phyloP scores from a whole-genome alignment of 92 coral and sea anemone species.

The Heteractis magnifica region DNA sequence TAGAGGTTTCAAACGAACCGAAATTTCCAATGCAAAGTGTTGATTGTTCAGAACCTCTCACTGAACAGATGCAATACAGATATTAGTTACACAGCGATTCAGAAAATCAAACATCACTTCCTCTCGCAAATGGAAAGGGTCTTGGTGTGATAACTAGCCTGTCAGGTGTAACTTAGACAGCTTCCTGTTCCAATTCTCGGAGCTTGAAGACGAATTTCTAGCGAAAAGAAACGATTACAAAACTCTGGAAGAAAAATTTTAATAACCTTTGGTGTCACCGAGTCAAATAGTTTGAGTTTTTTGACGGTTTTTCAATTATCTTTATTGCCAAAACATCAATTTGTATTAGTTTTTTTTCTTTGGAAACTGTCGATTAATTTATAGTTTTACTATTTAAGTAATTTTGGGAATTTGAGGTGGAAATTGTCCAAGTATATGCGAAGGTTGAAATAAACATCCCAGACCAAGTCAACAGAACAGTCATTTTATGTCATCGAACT shows the following conservation, averaged over 20 bases:
- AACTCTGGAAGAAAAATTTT: neutral
- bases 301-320: neutral
- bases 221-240: neutral
- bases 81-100: slow-evolving; percentile 23
- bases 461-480: neutral
- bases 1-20: slow-evolving; percentile 9
- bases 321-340: neutral
- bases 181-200: slow-evolving; percentile 25
- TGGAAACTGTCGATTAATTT: neutral
- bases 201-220: neutral
- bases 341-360: neutral
- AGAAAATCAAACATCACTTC: slow-evolving; percentile 31
- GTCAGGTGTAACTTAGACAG: slow-evolving; percentile 6
- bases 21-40: slow-evolving; percentile 10
- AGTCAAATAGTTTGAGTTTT: neutral
- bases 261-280: neutral
- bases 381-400: neutral
- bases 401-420: neutral
- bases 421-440: neutral
- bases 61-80: slow-evolving; percentile 21
- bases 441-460: neutral
- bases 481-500: neutral
- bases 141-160: slow-evolving; percentile 25
- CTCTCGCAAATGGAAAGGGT: slow-evolving; percentile 14
- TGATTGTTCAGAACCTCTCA: slow-evolving; percentile 7